These are phyloP conservation scores for Pterocles gutturalis DNA, from an alignment of 2,113 vertebrate species.

Conservation along the genomic window DNA sequence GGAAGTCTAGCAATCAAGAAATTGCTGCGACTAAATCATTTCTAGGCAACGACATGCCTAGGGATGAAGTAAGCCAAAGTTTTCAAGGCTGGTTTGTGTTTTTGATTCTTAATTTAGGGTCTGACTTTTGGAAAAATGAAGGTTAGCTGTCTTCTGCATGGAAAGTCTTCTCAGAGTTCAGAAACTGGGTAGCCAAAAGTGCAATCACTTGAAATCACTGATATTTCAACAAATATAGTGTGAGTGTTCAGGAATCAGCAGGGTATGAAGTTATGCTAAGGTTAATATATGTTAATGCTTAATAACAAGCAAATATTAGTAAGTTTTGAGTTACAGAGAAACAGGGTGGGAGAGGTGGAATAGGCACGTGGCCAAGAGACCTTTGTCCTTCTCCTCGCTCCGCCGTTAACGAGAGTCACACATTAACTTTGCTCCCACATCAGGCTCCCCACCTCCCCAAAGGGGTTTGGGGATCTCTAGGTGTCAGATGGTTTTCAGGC, in stretches of 20 bases:
- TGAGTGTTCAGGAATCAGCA: background rate
- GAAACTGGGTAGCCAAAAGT: background rate
- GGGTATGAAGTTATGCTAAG: background rate
- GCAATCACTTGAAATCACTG: background rate
- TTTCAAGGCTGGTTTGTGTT: background rate
- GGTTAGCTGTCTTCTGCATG: background rate
- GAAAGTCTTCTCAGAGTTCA: background rate
- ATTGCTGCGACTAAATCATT: background rate
- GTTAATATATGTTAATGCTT: slow-evolving; percentile 40
- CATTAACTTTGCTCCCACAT: slow-evolving; percentile 32
- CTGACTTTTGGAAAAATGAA: background rate
- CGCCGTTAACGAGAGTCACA: slow-evolving; percentile 34
- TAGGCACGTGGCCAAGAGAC: background rate
- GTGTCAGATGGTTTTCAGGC: background rate
- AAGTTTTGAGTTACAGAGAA: slow-evolving; percentile 20
- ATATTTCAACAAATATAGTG: background rate
- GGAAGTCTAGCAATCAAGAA: slow-evolving; percentile 5
- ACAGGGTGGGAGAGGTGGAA: background rate
- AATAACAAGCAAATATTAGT: slow-evolving; percentile 50
- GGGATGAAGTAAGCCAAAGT: background rate
- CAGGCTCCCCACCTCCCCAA: background rate
- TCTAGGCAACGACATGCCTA: background rate
- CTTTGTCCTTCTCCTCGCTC: background rate
- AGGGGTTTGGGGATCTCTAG: background rate
- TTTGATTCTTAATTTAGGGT: background rate